Evolutionary conservation across 2,797 vertebrate species (phyloP).

Genomic region (Artibeus lituratus): DNA sequence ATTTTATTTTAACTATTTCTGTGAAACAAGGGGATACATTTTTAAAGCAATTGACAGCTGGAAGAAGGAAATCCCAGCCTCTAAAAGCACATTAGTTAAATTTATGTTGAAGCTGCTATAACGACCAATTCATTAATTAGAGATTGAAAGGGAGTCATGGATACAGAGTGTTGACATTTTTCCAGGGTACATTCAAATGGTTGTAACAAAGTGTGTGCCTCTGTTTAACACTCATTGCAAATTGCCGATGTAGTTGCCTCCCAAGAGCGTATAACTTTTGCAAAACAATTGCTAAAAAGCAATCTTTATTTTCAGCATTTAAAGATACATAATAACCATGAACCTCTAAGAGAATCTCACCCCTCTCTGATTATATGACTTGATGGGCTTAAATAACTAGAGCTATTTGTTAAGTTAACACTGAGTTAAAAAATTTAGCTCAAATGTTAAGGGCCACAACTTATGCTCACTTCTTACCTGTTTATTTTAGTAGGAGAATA

Average conservation of each 20-base stretch:
- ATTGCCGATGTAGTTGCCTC: background rate
- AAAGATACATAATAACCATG: background rate
- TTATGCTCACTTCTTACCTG: background rate
- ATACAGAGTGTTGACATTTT: background rate
- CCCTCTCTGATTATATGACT: background rate
- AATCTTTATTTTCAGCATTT: background rate
- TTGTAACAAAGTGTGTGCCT: background rate
- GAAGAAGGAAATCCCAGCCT: background rate
- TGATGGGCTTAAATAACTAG: background rate
- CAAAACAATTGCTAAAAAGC: background rate
- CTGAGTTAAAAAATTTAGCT: background rate
- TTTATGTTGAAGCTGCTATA: background rate
- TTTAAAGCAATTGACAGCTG: background rate
- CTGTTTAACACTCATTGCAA: slow-evolving; percentile 14
- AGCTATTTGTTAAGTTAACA: background rate
- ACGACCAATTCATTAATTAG: background rate
- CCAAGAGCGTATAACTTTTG: background rate
- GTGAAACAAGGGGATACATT: background rate
- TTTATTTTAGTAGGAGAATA: slow-evolving; percentile 22
- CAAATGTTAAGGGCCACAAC: background rate
- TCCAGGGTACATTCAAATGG: background rate
- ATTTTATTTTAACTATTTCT: background rate
- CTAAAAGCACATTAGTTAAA: background rate
- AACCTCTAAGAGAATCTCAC: background rate
- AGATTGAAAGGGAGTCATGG: background rate